Evolutionary conservation across 2,797 vertebrate genomes (phyloP), one percentile per base, ranked within the genome.

Genomic region (Amblyopsis hoosieri): DNA sequence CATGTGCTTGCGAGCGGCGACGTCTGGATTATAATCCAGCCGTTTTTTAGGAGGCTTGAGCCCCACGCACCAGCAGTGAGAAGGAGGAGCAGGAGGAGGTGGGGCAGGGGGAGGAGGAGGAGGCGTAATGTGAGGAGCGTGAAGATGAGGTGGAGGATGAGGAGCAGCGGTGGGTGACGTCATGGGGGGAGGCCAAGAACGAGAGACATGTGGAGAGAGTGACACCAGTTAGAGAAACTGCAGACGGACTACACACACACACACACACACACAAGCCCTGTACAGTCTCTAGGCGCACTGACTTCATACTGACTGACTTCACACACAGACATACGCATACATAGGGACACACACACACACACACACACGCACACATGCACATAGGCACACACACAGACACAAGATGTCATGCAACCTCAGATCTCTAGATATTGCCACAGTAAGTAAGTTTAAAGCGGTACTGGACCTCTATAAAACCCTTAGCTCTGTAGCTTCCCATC

Each of bases 1-100:
- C 56, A 95, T 93, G 83, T 89, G 93, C 91, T 94, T 91, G 92
- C 89, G 93, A 81, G 95, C 82, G 88, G 95, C 94, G 92, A 90
- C 94, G 88, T 98, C 97, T 94, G 92, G 97, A 94, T 96, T 95
- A 96, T 97, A 98, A 92, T 99, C 98, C 96, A 99, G 95, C 85
- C 94, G 92, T 93, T 98, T 99, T 99, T 99, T 99, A 96, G 97
- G 97, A 95, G 98, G 97, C 97, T 99, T 93, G 88, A 91, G 86
- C 87, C 87, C 80, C 81, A 90, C 87, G 83, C 81, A 88, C 88
- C 87, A 81, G 90, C 79, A 89, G 82, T 86, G 87, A 94, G 91
- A 91, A 89, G 93, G 90, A 94, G 83, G 88, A 90, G 92, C 85
- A 85, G 91, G 87, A 92, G 92, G 85, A 91, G 90, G 90, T 92